A percentile compares a stretch with the other conserved stretches of the same genome.
phyloP scores from a whole-genome alignment of 1,140 invertebrate genomes.

The Aphelinus atriplicis region DNA sequence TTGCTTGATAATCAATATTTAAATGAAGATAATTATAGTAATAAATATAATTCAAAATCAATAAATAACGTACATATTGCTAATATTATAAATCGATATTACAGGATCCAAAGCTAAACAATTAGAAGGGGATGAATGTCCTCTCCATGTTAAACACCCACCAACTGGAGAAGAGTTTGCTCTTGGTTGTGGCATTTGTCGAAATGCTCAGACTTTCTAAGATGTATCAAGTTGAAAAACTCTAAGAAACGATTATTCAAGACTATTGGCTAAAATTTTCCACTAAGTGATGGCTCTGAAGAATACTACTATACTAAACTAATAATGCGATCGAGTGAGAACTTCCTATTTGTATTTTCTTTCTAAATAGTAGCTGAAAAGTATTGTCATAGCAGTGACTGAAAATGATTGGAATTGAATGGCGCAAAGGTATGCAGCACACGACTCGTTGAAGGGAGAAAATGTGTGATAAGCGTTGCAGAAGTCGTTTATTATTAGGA shows the following conservation, averaged over 20 bases:
- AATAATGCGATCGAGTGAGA: conserved; percentile 26
- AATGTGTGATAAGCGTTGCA: conserved; percentile 26
- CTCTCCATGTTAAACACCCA: conserved; percentile 94
- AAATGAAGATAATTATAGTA: not conserved
- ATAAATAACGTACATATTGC: conserved; percentile 7
- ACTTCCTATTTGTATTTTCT: conserved; percentile 34
- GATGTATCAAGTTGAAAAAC: not conserved
- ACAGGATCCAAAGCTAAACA: conserved; percentile 91
- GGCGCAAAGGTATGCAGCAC: not conserved
- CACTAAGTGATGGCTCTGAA: conserved; percentile 27
- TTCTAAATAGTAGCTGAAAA: conserved; percentile 20
- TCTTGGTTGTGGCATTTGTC: conserved; percentile 96
- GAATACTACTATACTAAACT: conserved; percentile 15
- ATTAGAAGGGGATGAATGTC: conserved; percentile 93
- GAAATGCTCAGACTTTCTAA: conserved; percentile 96
- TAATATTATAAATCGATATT: conserved; percentile 47
- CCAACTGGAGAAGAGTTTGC: conserved; percentile 98
- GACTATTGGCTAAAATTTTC: conserved; percentile 18
- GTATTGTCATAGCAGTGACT: conserved; percentile 8
- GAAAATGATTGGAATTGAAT: conserved; percentile 35
- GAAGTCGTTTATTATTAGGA: conserved; percentile 26
- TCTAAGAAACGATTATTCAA: not conserved
- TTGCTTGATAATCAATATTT: too few species aligned
- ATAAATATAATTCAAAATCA: not conserved
- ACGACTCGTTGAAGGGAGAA: conserved; percentile 24